Percentiles rank a stretch among this genome's conserved stretches.
Evolutionary conservation across 92 coral and sea anemone genomes (phyloP).

Genomic region (Actinernus sp.): DNA sequence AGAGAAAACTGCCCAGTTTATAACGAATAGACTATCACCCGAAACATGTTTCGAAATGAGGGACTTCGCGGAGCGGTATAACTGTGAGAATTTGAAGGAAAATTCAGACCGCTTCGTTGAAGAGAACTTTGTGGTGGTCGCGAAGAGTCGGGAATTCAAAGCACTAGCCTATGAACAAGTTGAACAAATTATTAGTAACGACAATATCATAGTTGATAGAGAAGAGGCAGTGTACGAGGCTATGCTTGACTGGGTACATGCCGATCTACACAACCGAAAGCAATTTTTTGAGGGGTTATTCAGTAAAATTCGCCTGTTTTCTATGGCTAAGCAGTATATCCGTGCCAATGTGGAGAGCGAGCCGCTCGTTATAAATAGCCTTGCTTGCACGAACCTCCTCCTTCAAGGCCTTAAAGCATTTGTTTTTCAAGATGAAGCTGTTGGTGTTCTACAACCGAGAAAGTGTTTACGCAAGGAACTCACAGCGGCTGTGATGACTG

Average conservation of each 20-base stretch:
- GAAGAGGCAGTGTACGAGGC: slow-evolving; percentile 81
- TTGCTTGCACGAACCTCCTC: slow-evolving; percentile 43
- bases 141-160: slow-evolving; percentile 36
- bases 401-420: slow-evolving; percentile 34
- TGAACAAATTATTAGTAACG: slow-evolving; percentile 49
- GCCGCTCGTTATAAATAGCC: slow-evolving; percentile 43
- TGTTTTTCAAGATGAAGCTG: background rate
- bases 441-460: slow-evolving; percentile 24
- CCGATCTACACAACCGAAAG: slow-evolving; percentile 47
- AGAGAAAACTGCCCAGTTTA: slow-evolving; percentile 22
- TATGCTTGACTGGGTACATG: slow-evolving; percentile 68
- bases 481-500: slow-evolving; percentile 32
- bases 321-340: slow-evolving; percentile 60
- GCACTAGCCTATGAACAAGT: slow-evolving; percentile 26
- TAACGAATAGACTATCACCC: slow-evolving; percentile 23
- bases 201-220: slow-evolving; percentile 39
- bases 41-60: slow-evolving; percentile 49
- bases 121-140: slow-evolving; percentile 52
- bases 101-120: slow-evolving; percentile 42
- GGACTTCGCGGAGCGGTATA: slow-evolving; percentile 36
- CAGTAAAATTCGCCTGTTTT: slow-evolving; percentile 54
- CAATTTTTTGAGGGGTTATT: slow-evolving; percentile 62
- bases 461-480: slow-evolving; percentile 47
- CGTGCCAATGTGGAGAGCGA: slow-evolving; percentile 31
- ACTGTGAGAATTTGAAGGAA: slow-evolving; percentile 39